phyloP scores from a whole-genome alignment of 2,888 invertebrate genomes.

The Toxonevra muliebris region DNA sequence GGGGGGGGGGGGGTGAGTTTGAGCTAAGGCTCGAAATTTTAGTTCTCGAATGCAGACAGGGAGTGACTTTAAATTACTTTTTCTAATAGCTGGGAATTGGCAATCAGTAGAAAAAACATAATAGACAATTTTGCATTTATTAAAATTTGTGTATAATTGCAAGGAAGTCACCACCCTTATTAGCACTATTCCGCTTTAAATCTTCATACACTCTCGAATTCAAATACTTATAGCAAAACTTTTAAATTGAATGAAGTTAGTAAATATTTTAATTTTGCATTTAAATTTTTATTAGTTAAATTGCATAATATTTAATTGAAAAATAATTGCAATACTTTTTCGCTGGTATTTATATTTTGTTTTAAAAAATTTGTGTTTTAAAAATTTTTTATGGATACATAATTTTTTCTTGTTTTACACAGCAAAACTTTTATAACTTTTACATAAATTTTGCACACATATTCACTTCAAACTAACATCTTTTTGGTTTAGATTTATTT shows the following conservation, averaged over 20 bases:
- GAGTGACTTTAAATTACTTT: slow-evolving; percentile 40
- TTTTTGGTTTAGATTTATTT: slow-evolving; percentile 37
- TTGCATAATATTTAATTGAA: neutral
- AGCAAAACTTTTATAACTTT: slow-evolving; percentile 17
- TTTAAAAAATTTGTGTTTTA: neutral
- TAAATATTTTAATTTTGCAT: neutral
- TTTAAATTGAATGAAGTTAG: too few relatives aligned
- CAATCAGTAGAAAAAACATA: too few relatives aligned
- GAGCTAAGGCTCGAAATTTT: slow-evolving; percentile 31
- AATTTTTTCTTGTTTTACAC: slow-evolving; percentile 43
- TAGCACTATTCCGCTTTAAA: too few relatives aligned
- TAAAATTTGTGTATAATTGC: too few relatives aligned
- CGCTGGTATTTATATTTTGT: neutral
- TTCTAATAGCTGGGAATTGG: too few relatives aligned
- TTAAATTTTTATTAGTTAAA: neutral
- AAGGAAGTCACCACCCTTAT: too few relatives aligned
- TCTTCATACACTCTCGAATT: too few relatives aligned
- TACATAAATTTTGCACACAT: slow-evolving; percentile 7
- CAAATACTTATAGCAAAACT: too few relatives aligned
- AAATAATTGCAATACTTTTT: neutral
- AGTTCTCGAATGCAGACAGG: slow-evolving; percentile 41
- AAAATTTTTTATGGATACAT: slow-evolving; percentile 40
- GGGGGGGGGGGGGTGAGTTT: slow-evolving; percentile 26
- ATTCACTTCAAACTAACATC: slow-evolving; percentile 21
- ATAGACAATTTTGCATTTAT: too few relatives aligned